Conservation (phyloP, 1,140 invertebrate species). For the Solenopsis fugax region DNA sequence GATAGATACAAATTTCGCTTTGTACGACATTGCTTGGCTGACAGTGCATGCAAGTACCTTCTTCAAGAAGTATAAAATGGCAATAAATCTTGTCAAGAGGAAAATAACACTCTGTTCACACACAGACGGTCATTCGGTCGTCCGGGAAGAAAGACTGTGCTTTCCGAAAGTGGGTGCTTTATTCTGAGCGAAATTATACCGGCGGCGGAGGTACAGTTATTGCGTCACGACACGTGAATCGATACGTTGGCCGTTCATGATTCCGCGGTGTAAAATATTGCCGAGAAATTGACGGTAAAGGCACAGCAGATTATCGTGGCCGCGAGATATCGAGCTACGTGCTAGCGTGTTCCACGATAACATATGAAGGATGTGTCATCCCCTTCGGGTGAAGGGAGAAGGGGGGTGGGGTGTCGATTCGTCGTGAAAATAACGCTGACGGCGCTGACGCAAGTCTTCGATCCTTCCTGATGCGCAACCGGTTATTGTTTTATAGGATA, state of each 20-base stretch:
- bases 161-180: constrained; percentile 68
- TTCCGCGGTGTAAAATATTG: constrained; percentile 38
- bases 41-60: constrained; percentile 3
- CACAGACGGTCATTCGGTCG: constrained; percentile 29
- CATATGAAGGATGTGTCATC: constrained; percentile 34
- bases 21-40: neutral
- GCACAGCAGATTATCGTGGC: constrained; percentile 12
- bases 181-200: constrained; percentile 68
- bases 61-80: constrained; percentile 28
- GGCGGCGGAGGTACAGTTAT: constrained; percentile 64
- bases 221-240: constrained; percentile 51
- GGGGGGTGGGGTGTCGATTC: neutral
- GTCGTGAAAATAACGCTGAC: constrained; percentile 28
- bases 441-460: neutral
- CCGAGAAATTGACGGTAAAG: constrained; percentile 39
- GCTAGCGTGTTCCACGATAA: constrained; percentile 20
- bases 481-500: constrained; percentile 26
- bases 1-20: neutral
- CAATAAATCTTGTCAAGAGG: constrained; percentile 50
- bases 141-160: constrained; percentile 31
- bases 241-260: constrained; percentile 28
- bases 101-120: constrained; percentile 62
- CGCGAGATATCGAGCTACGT: constrained; percentile 15
- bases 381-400: neutral
- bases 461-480: neutral